Evolutionary conservation across 2,113 vertebrate species (phyloP).

Genomic region (Bothrops jararaca): DNA sequence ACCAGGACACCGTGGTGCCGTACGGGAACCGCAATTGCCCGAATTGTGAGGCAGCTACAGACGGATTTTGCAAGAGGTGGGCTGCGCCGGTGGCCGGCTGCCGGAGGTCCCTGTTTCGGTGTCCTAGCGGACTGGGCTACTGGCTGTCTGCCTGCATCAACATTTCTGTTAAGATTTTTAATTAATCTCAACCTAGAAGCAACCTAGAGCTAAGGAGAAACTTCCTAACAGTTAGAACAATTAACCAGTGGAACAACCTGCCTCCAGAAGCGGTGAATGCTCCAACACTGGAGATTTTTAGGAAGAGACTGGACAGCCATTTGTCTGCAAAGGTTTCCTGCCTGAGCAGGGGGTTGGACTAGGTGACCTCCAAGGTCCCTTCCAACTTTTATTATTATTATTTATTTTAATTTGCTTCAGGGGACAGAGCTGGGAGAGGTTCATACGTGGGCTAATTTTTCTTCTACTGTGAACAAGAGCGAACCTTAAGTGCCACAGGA

Average conservation of each 20-base stretch:
- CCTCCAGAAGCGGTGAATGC: too few species aligned
- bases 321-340: too few species aligned
- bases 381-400: too few species aligned
- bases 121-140: background rate
- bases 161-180: background rate
- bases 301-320: too few species aligned
- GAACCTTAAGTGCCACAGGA: background rate
- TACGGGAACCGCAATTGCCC: slow-evolving; percentile 97
- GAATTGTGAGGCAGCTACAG: slow-evolving; percentile 95
- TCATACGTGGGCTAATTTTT: background rate
- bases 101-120: background rate
- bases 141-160: background rate
- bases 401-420: background rate
- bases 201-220: too few species aligned
- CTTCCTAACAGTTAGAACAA: too few species aligned
- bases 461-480: background rate
- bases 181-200: background rate
- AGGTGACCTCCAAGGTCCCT: too few species aligned
- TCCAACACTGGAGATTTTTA: too few species aligned
- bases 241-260: too few species aligned
- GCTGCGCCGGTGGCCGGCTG: fast-evolving
- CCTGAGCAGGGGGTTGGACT: too few species aligned
- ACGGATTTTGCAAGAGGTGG: slow-evolving; percentile 95
- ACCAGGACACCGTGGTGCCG: slow-evolving; percentile 86
- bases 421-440: too few species aligned